Conservation (phyloP, 2,888 invertebrate species). For the Erannis defoliaria region DNA sequence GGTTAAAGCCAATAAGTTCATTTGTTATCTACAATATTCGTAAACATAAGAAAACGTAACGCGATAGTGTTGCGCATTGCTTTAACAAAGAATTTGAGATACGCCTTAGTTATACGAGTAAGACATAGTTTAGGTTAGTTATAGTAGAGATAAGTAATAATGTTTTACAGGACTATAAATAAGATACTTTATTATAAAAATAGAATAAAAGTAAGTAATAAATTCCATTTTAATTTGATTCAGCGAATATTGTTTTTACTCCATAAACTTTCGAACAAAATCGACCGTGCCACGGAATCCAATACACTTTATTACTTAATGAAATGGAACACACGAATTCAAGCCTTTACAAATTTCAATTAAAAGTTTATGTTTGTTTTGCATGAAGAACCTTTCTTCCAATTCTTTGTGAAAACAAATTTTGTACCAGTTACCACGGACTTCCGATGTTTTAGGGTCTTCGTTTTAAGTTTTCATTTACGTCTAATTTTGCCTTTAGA, state of each 20-base stretch:
- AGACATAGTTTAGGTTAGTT: background rate
- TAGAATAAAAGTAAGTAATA: background rate
- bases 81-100: no score
- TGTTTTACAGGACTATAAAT: background rate
- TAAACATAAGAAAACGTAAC: slow-evolving; percentile 52
- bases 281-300: slow-evolving; percentile 27
- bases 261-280: slow-evolving; percentile 28
- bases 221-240: background rate
- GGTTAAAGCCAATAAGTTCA: slow-evolving; percentile 70
- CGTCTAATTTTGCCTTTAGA: slow-evolving; percentile 30
- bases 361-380: slow-evolving; percentile 47
- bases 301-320: slow-evolving; percentile 41
- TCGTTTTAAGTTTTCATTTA: slow-evolving; percentile 33
- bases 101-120: no score
- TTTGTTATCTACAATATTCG: slow-evolving; percentile 70
- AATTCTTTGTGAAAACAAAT: slow-evolving; percentile 37
- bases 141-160: no score
- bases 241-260: slow-evolving; percentile 17
- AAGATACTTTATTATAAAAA: background rate
- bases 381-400: slow-evolving; percentile 25
- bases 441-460: slow-evolving; percentile 39
- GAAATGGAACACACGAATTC: slow-evolving; percentile 35
- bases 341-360: slow-evolving; percentile 47
- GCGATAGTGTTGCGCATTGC: background rate
- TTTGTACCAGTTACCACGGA: slow-evolving; percentile 30